These are phyloP conservation scores for Asarcornis scutulata DNA, from an alignment of 2,113 vertebrate genomes.

Conservation along the genomic window DNA sequence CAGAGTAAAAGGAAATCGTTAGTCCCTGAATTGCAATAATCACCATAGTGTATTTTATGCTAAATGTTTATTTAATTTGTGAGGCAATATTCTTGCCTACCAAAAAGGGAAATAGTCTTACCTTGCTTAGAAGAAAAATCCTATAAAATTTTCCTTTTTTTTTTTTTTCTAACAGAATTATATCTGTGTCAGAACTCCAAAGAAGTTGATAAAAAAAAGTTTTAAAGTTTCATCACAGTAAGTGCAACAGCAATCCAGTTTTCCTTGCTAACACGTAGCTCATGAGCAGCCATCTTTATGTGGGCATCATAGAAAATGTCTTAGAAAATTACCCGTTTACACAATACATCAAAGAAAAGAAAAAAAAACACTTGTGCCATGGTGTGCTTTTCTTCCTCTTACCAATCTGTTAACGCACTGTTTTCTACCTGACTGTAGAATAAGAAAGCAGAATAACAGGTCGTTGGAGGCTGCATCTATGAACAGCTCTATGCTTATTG, in stretches of 20 bases:
- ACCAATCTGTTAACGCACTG: background rate
- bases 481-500: background rate
- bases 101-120: background rate
- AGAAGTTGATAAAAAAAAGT: background rate
- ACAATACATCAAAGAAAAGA: background rate
- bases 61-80: background rate
- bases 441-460: background rate
- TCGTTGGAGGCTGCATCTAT: background rate
- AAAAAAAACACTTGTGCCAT: background rate
- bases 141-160: background rate
- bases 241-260: background rate
- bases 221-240: background rate
- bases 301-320: background rate
- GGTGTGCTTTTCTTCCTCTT: background rate
- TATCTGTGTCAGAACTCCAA: background rate
- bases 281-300: background rate
- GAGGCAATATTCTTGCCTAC: background rate
- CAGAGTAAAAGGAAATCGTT: slow-evolving; percentile 26
- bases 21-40: slow-evolving; percentile 39
- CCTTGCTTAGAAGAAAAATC: background rate
- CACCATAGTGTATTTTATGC: slow-evolving; percentile 7
- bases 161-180: background rate
- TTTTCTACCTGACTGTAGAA: background rate
- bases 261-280: background rate
- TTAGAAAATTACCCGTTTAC: background rate